A percentile compares a stretch with the other conserved stretches of the same genome.
phyloP scores from a whole-genome alignment of 2,113 vertebrate species.

The Cebus imitator region DNA sequence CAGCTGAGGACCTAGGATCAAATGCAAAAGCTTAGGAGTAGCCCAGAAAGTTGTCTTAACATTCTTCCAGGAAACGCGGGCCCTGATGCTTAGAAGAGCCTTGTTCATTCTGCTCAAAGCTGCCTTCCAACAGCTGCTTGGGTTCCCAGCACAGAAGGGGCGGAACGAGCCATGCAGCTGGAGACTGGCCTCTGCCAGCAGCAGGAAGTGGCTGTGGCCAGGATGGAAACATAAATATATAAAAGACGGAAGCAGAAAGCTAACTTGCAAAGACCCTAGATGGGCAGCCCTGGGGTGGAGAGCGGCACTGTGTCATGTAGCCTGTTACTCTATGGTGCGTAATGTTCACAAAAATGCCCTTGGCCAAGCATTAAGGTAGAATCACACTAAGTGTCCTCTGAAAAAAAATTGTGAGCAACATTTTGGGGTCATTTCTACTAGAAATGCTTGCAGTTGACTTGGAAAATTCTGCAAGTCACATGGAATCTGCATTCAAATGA shows the following conservation, averaged over 20 bases:
- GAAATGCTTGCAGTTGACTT: not conserved
- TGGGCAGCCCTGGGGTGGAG: not conserved
- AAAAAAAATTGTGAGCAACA: not conserved
- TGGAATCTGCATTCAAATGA: not conserved
- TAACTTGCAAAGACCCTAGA: not conserved
- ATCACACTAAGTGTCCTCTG: not conserved
- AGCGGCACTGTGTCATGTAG: not conserved
- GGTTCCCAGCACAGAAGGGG: not conserved
- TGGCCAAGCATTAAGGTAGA: not conserved
- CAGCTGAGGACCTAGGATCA: not conserved
- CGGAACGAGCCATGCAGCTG: not conserved
- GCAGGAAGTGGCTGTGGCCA: not conserved
- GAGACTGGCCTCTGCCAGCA: not conserved
- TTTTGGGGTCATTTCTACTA: not conserved
- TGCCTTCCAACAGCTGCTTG: not conserved
- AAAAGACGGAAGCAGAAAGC: not conserved
- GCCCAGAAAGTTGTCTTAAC: not conserved
- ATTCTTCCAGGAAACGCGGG: fast-evolving
- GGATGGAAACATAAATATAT: not conserved
- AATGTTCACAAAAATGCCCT: not conserved
- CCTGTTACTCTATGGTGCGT: fast-evolving
- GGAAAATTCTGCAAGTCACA: not conserved
- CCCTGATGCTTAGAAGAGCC: not conserved
- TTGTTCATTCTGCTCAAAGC: not conserved
- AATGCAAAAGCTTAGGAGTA: not conserved